Evolutionary conservation across 2,888 invertebrate genomes (phyloP).

Genomic region (Pteria penguin): DNA sequence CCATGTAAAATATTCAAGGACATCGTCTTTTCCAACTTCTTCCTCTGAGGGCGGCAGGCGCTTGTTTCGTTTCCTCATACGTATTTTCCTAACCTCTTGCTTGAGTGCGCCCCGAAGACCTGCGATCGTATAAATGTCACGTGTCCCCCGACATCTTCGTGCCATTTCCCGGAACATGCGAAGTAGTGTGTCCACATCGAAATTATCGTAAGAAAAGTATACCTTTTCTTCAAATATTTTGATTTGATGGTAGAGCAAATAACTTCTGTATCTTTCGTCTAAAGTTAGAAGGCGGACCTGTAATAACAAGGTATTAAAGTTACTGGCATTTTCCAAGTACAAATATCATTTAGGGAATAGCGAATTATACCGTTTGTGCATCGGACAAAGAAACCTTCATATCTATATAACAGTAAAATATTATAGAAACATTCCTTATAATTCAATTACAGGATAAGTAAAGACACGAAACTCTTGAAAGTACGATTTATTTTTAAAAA

Average conservation of each 20-base stretch:
- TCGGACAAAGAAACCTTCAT: too few species aligned
- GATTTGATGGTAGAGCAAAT: constrained; percentile 67
- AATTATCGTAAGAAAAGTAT: constrained; percentile 61
- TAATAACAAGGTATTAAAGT: too few species aligned
- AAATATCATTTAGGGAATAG: too few species aligned
- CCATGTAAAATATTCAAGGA: constrained; percentile 70
- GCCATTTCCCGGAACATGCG: constrained; percentile 56
- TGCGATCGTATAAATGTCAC: constrained; percentile 53
- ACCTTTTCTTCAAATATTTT: constrained; percentile 70
- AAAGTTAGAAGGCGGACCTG: constrained; percentile 65
- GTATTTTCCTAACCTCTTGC: constrained; percentile 46
- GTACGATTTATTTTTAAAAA: too few species aligned
- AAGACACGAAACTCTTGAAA: too few species aligned
- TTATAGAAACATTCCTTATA: too few species aligned
- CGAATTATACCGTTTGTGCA: too few species aligned
- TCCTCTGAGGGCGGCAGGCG: constrained; percentile 45
- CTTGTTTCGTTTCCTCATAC: constrained; percentile 48
- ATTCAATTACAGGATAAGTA: too few species aligned
- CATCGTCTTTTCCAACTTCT: constrained; percentile 26
- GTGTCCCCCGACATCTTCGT: constrained; percentile 49
- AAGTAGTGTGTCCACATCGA: constrained; percentile 61
- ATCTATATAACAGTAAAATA: too few species aligned
- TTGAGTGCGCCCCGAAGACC: constrained; percentile 49
- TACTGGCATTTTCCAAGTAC: too few species aligned
- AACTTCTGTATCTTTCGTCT: constrained; percentile 66